Base-by-base conservation (phyloP, 2,888 invertebrate species). In the Prosopocoilus inquinatus region DNA sequence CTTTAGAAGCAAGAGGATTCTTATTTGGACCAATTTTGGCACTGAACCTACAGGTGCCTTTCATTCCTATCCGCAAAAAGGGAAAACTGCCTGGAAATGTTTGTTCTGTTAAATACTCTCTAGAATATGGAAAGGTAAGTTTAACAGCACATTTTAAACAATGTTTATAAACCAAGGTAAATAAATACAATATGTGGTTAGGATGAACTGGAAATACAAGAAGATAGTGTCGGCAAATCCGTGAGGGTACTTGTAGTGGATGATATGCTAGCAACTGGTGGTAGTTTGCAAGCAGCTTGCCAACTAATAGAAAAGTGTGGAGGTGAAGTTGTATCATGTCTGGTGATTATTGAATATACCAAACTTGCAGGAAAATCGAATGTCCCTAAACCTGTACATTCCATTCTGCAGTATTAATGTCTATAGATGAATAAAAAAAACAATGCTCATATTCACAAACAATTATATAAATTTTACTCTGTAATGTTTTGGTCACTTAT, bases 251-350 rank as follows among this genome's bases (percentile, higher is more conserved):
- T 98, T 1, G 82, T 99, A 20, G 81, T 98, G 1, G 99, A 99
- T 74, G 99, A 99, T 79, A 79, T 99, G 15, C 78, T 99, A 55
- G 98, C 98, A 0, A 98, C 98, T 2, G 99, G 98, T 60, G 98
- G 97, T 71, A 83, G 85, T 0, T 78, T 96, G 68, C 75, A 79
- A 3, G 95, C 95, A 3, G 88, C 93, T 0, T 79, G 83, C 34
- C 77, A 86, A 8, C 75, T 97, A 15, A 75, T 96, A 2, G 75
- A 80, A 61, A 76, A 79, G 28, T 78, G 84, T 2, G 85, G 85
- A 1, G 91, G 86, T 0, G 73, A 82, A 9, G 83, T 94, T 0
- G 70, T 84, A 0, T 86, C 88, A 11, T 90, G 91, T 71, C 72
- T 96, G 1, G 87, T 90, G 2, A 80, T 95, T 8, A 88, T 96